phyloP scores from a whole-genome alignment of 2,797 vertebrate genomes.

The Oreochromis grahami region DNA sequence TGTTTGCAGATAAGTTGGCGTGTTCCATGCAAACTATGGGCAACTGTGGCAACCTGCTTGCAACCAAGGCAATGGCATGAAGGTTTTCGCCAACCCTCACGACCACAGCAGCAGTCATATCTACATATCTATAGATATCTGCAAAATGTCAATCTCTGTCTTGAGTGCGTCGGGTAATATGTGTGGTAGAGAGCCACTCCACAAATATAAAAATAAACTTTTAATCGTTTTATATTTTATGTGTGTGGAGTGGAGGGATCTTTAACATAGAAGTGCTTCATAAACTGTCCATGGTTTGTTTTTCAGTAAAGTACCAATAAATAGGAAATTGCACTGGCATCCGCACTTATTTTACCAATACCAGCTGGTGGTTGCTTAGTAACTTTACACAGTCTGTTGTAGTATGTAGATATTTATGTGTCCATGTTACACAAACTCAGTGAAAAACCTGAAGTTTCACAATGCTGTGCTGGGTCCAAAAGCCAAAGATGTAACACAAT shows the following conservation, averaged over 20 bases:
- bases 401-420: not conserved
- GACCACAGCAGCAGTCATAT: not conserved
- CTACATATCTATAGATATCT: not conserved
- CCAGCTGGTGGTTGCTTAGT: not conserved
- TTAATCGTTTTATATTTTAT: fast-evolving
- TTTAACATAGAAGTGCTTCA: not conserved
- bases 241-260: not conserved
- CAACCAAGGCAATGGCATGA: not conserved
- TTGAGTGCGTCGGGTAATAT: not conserved
- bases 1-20: not conserved
- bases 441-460: not conserved
- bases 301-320: not conserved
- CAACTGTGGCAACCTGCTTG: not conserved
- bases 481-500: fast-evolving
- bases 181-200: not conserved
- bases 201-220: not conserved
- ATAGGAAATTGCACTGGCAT: not conserved
- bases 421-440: not conserved
- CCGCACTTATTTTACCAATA: not conserved
- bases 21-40: not conserved
- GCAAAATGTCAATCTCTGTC: not conserved
- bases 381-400: not conserved
- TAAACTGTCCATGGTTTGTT: not conserved
- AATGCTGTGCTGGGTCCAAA: not conserved
- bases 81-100: not conserved